Percentiles rank a stretch among this genome's conserved stretches.
phyloP scores from a whole-genome alignment of 1,140 invertebrate species.

The Eubasilissa regina region DNA sequence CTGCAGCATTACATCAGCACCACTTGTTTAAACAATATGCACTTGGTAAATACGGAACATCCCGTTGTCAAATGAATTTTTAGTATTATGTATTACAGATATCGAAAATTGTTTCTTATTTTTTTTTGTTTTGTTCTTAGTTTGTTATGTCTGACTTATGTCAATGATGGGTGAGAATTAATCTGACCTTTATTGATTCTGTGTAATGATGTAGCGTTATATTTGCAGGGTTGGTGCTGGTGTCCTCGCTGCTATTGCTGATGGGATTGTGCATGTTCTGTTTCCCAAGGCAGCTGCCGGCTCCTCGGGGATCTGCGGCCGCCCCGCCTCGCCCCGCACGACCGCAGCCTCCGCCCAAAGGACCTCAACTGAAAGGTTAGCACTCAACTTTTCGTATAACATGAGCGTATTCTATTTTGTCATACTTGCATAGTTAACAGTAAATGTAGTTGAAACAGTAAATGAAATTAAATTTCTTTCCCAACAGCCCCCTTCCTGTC shows the following conservation, averaged over 20 bases:
- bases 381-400: not conserved
- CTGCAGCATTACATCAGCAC: not conserved
- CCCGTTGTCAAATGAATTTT: no score
- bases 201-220: not conserved
- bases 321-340: constrained; percentile 52
- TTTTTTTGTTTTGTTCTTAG: not conserved
- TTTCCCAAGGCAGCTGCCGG: constrained; percentile 81
- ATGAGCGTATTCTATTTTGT: no score
- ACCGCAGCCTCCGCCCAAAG: constrained; percentile 12
- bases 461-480: no score
- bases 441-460: no score
- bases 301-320: constrained; percentile 58
- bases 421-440: no score
- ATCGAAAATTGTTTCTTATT: not conserved
- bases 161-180: not conserved
- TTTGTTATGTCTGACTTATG: not conserved
- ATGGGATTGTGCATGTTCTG: constrained; percentile 90
- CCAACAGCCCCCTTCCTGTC: not conserved
- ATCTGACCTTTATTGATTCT: no score
- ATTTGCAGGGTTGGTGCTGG: constrained; percentile 81
- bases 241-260: constrained; percentile 84
- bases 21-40: constrained; percentile 41
- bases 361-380: constrained; percentile 56
- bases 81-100: no score
- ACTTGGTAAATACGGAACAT: no score